Evolutionary conservation across 2,888 invertebrate species (phyloP).

Genomic region (Cepaea hortensis): DNA sequence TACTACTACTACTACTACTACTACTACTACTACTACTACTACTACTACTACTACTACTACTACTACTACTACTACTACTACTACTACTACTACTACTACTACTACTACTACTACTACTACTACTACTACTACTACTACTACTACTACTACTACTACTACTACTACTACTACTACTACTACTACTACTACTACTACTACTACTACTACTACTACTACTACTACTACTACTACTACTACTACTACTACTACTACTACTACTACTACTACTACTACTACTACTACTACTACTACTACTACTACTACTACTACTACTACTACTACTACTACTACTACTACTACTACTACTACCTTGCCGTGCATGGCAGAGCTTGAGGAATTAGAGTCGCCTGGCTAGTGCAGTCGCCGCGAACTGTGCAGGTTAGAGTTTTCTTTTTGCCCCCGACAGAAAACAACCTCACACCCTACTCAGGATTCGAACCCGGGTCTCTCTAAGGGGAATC

Average conservation of each 20-base stretch:
- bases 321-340: constrained; percentile 32
- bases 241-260: constrained; percentile 19
- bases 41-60: constrained; percentile 7
- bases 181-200: constrained; percentile 20
- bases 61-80: constrained; percentile 22
- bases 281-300: constrained; percentile 30
- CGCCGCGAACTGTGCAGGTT: no score
- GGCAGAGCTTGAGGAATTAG: no score
- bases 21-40: constrained; percentile 18
- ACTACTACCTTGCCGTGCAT: no score
- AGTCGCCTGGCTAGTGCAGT: no score
- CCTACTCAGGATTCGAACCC: no score
- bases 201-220: constrained; percentile 19
- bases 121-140: constrained; percentile 47
- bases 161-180: constrained; percentile 1
- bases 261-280: constrained; percentile 35
- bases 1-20: constrained; percentile 49
- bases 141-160: constrained; percentile 44
- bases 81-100: constrained; percentile 42
- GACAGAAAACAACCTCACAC: no score
- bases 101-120: constrained; percentile 46
- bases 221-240: constrained; percentile 29
- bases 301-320: constrained; percentile 29
- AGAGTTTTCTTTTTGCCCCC: no score
- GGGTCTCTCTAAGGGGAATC: no score